Conservation (phyloP, 2,113 vertebrate species). For the Elgaria multicarinata region DNA sequence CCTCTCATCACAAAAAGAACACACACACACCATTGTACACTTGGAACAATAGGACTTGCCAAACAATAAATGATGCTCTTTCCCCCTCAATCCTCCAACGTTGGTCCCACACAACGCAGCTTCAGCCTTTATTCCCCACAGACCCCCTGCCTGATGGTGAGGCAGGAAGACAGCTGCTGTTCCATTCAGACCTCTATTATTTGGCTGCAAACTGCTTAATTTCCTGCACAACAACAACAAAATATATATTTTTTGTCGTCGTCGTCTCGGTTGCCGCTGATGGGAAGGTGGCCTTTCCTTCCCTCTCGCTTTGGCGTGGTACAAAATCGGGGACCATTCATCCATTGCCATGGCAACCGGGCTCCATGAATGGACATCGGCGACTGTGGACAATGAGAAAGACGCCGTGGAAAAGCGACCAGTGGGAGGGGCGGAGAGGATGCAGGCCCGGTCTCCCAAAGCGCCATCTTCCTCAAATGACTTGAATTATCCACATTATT, state of each 20-base stretch:
- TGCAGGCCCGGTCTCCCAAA: constrained; percentile 55
- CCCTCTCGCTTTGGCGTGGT: constrained; percentile 56
- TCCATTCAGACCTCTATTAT: constrained; percentile 62
- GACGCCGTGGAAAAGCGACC: constrained; percentile 47
- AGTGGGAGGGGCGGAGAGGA: constrained; percentile 42
- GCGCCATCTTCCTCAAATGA: constrained; percentile 68
- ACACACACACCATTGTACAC: background rate
- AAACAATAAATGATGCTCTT: background rate
- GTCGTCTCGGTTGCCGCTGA: constrained; percentile 47
- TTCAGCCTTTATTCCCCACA: constrained; percentile 20
- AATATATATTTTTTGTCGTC: constrained; percentile 63
- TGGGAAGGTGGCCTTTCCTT: constrained; percentile 58
- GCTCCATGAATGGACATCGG: constrained; percentile 68
- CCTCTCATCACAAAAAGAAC: background rate
- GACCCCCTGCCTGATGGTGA: constrained; percentile 7
- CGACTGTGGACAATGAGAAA: constrained; percentile 74
- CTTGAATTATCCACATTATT: constrained; percentile 75
- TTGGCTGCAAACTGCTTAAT: constrained; percentile 73
- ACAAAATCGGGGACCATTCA: constrained; percentile 67
- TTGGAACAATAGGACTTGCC: background rate
- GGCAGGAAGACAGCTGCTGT: background rate
- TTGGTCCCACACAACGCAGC: background rate
- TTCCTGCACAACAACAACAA: constrained; percentile 64
- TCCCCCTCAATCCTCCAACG: background rate
- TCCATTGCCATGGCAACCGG: constrained; percentile 70